Evolutionary conservation across 2,113 vertebrate species (phyloP).

Genomic region (Nematolebias whitei): DNA sequence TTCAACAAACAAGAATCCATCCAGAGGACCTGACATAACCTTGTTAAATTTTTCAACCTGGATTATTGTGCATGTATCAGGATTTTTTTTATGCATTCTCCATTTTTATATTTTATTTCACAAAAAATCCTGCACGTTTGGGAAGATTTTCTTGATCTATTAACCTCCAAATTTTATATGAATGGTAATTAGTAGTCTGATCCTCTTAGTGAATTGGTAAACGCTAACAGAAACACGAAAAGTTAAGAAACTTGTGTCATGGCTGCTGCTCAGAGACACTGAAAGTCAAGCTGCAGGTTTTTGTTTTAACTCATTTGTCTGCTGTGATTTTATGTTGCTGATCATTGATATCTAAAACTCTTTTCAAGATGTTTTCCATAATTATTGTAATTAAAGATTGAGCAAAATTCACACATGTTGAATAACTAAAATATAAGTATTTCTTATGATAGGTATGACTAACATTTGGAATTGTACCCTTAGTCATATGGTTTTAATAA

Average conservation of each 20-base stretch:
- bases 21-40: too few species aligned
- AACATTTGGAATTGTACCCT: not conserved
- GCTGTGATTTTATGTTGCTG: constrained; percentile 26
- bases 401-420: not conserved
- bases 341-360: constrained; percentile 8
- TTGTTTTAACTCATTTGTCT: constrained; percentile 24
- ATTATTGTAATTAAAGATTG: not conserved
- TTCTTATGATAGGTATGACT: too few species aligned
- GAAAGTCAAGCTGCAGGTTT: constrained; percentile 55
- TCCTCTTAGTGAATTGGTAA: not conserved
- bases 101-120: not conserved
- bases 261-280: not conserved
- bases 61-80: too few species aligned
- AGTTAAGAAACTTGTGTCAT: not conserved
- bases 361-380: not conserved
- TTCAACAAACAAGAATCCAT: too few species aligned
- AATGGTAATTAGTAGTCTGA: not conserved
- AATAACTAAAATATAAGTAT: not conserved
- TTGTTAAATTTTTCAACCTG: too few species aligned
- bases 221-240: not conserved
- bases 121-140: not conserved
- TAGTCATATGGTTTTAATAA: not conserved
- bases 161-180: not conserved
- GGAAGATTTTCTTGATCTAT: not conserved
- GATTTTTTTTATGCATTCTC: too few species aligned